A percentile compares a stretch with the other conserved stretches of the same genome.
Evolutionary conservation across 2,888 invertebrate genomes (phyloP).

Genomic region (Drosophila yooni): DNA sequence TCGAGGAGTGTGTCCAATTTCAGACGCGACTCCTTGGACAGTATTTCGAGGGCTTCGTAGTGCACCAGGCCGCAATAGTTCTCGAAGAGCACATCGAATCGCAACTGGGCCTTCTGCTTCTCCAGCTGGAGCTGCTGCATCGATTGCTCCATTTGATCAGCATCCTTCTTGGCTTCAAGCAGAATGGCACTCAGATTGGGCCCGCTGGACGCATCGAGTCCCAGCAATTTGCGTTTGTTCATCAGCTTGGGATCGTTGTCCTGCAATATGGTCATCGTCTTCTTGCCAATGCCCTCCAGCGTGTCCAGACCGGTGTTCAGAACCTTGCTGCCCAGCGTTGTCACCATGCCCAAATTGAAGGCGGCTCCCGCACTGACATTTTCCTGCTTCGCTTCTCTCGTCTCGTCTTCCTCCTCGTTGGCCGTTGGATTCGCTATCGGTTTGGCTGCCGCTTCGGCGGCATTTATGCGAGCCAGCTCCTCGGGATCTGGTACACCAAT

Average conservation of each 20-base stretch:
- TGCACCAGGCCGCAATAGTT: constrained; percentile 95
- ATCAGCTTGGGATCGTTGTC: constrained; percentile 96
- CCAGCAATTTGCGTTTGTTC: constrained; percentile 87
- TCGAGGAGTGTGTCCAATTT: constrained; percentile 89
- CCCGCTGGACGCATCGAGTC: constrained; percentile 76
- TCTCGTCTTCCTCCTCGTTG: neutral
- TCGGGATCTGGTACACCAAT: constrained; percentile 94
- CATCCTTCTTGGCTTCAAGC: constrained; percentile 89
- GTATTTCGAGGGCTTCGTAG: constrained; percentile 95
- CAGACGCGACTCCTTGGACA: constrained; percentile 92
- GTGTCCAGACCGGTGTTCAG: constrained; percentile 93
- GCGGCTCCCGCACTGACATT: constrained; percentile 23
- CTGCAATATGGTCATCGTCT: constrained; percentile 96
- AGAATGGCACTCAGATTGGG: constrained; percentile 85
- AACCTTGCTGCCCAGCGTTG: constrained; percentile 88
- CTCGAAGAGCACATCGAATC: constrained; percentile 93
- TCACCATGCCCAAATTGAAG: constrained; percentile 77
- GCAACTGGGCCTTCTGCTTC: constrained; percentile 86
- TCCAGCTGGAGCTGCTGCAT: constrained; percentile 79
- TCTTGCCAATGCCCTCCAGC: constrained; percentile 96
- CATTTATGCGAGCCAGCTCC: constrained; percentile 88
- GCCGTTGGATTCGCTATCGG: neutral
- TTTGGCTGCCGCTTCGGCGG: constrained; percentile 56
- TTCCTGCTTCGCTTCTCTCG: constrained; percentile 17
- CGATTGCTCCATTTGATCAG: constrained; percentile 85